Percentiles rank a stretch among this genome's conserved stretches.
Conservation (phyloP, 37 sponge, comb jelly and placozoan species). For the Mnemiopsis leidyi region DNA sequence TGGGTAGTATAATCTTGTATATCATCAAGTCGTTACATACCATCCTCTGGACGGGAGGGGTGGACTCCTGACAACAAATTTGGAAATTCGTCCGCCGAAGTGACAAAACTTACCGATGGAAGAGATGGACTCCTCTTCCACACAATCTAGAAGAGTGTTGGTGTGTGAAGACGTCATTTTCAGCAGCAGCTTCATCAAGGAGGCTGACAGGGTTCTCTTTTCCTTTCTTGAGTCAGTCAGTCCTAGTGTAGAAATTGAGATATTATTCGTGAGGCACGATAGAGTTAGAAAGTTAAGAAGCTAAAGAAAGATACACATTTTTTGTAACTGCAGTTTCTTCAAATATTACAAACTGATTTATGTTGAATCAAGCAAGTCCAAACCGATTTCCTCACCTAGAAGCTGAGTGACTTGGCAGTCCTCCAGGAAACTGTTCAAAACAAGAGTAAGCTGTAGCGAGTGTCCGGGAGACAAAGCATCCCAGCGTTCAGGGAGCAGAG, state of each 20-base stretch:
- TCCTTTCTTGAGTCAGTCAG: conserved; percentile 39
- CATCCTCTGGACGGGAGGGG: too few species aligned
- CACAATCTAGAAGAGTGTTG: conserved; percentile 47
- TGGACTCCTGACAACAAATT: too few species aligned
- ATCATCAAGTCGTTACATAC: too few species aligned
- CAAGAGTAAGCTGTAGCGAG: conserved; percentile 62
- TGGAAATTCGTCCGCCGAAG: too few species aligned
- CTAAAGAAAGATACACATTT: too few species aligned
- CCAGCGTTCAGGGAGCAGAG: conserved; percentile 72
- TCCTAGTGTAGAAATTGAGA: background rate
- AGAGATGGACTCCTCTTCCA: conserved; percentile 41
- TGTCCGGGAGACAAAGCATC: conserved; percentile 78
- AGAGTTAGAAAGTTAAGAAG: background rate
- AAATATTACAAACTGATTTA: too few species aligned
- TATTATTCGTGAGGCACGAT: background rate
- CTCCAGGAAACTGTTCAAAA: conserved; percentile 58
- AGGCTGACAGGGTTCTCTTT: conserved; percentile 12
- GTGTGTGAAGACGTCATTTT: conserved; percentile 65
- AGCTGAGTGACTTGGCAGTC: conserved; percentile 61
- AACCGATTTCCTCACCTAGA: too few species aligned
- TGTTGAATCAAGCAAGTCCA: too few species aligned
- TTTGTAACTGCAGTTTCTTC: too few species aligned
- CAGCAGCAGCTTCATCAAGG: conserved; percentile 54
- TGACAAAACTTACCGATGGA: conserved; percentile 5
- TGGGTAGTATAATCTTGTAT: too few species aligned